A percentile compares a stretch with the other conserved stretches of the same genome.
These are phyloP conservation scores for Ephestia elutella DNA, from an alignment of 1,140 invertebrate species.

Conservation along the genomic window DNA sequence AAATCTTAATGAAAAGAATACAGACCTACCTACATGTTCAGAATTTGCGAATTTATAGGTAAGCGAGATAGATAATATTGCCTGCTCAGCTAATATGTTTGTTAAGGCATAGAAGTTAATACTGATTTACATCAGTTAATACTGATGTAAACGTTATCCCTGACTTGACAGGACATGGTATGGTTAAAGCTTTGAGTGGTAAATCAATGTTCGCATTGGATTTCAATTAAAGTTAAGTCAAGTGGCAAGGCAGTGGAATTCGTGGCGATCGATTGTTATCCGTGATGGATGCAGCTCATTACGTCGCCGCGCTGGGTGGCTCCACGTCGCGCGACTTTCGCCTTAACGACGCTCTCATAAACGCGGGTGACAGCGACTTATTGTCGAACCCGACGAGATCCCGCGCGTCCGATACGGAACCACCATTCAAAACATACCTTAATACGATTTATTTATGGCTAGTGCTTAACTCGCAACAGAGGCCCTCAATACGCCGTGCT, in stretches of 20 bases:
- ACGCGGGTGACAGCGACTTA: constrained; percentile 50
- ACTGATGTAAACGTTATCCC: too few species aligned
- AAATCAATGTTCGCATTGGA: neutral
- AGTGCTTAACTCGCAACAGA: constrained; percentile 37
- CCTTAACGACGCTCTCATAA: constrained; percentile 52
- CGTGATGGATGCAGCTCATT: constrained; percentile 60
- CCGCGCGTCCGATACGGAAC: constrained; percentile 42
- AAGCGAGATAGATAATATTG: too few species aligned
- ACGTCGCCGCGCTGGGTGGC: constrained; percentile 54
- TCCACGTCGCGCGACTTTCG: constrained; percentile 22
- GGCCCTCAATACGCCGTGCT: constrained; percentile 29
- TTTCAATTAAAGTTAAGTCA: constrained; percentile 11
- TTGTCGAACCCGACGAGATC: constrained; percentile 48
- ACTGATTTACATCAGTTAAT: too few species aligned
- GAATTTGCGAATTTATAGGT: too few species aligned
- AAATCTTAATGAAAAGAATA: too few species aligned
- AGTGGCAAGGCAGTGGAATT: constrained; percentile 17
- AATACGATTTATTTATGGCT: constrained; percentile 68
- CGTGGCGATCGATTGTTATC: constrained; percentile 45
- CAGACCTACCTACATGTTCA: too few species aligned
- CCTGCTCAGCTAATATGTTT: too few species aligned
- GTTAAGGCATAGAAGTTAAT: too few species aligned
- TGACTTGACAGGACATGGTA: too few species aligned
- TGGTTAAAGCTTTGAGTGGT: neutral
- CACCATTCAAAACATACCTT: constrained; percentile 52